Evolutionary conservation across 2,797 vertebrate genomes (phyloP).

Genomic region (Darevskia nairensis): DNA sequence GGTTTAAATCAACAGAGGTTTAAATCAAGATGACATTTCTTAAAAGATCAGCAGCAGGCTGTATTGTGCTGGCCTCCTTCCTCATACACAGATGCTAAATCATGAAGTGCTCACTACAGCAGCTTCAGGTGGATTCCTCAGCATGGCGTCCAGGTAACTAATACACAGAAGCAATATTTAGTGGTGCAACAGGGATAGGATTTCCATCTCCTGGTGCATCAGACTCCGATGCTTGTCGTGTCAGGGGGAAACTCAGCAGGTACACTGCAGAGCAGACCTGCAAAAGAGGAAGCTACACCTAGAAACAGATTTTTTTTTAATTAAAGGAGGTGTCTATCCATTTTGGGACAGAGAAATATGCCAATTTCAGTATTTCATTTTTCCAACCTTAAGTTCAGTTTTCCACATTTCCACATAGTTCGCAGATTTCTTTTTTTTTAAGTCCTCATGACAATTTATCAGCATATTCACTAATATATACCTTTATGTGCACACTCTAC

Average conservation of each 20-base stretch:
- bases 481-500: too few relatives aligned
- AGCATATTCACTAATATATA: too few relatives aligned
- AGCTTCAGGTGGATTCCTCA: background rate
- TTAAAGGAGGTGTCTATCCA: background rate
- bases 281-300: background rate
- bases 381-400: too few relatives aligned
- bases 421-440: too few relatives aligned
- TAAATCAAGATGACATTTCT: conserved; percentile 47
- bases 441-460: too few relatives aligned
- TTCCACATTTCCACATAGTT: too few relatives aligned
- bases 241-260: background rate
- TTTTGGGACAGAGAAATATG: too few relatives aligned
- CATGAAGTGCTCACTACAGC: rapidly evolving
- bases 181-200: background rate
- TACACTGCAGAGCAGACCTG: background rate
- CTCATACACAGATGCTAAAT: rapidly evolving
- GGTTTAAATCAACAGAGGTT: conserved; percentile 37
- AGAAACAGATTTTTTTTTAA: background rate
- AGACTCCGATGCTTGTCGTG: background rate
- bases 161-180: rapidly evolving
- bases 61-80: conserved; percentile 12
- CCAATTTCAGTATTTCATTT: too few relatives aligned
- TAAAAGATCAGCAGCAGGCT: background rate
- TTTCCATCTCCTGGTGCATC: background rate
- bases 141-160: rapidly evolving